phyloP scores from a whole-genome alignment of 2,888 invertebrate species.

The Lithophane ornitopus region DNA sequence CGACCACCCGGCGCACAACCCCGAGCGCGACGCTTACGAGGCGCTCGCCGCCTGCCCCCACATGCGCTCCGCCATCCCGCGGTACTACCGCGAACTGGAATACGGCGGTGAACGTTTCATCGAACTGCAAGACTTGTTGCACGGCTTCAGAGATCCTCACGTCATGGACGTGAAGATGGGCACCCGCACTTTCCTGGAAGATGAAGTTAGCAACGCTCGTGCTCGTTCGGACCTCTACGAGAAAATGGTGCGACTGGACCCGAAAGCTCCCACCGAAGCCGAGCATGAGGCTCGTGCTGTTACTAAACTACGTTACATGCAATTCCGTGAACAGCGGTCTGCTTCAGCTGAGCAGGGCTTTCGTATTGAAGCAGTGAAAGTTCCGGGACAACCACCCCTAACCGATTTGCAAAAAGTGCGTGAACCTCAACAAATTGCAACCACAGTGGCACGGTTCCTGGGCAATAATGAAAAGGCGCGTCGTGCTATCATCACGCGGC shows the following conservation, averaged over 20 bases:
- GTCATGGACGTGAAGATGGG: slow-evolving; percentile 99
- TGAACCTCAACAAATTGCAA: slow-evolving; percentile 93
- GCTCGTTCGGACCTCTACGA: slow-evolving; percentile 97
- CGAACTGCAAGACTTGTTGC: slow-evolving; percentile 98
- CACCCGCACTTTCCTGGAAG: slow-evolving; percentile 98
- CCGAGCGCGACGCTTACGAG: slow-evolving; percentile 95
- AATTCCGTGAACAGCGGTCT: slow-evolving; percentile 97
- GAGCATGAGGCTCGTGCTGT: slow-evolving; percentile 96
- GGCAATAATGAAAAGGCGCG: slow-evolving; percentile 92
- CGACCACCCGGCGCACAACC: slow-evolving; percentile 93
- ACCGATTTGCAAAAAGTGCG: slow-evolving; percentile 97
- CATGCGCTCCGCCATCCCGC: slow-evolving; percentile 94
- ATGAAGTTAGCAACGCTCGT: slow-evolving; percentile 97
- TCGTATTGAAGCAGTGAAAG: slow-evolving; percentile 98
- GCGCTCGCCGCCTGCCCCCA: slow-evolving; percentile 94
- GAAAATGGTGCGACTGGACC: slow-evolving; percentile 98
- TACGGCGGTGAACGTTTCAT: slow-evolving; percentile 96
- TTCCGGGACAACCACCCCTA: slow-evolving; percentile 95
- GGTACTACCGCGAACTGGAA: slow-evolving; percentile 95
- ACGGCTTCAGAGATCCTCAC: slow-evolving; percentile 97
- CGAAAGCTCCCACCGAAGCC: slow-evolving; percentile 95
- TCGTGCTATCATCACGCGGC: slow-evolving; percentile 92
- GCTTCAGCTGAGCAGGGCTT: slow-evolving; percentile 98
- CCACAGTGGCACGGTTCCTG: slow-evolving; percentile 94
- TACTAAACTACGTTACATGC: slow-evolving; percentile 99